phyloP scores from a whole-genome alignment of 2,888 invertebrate genomes.

The Diadromus collaris region DNA sequence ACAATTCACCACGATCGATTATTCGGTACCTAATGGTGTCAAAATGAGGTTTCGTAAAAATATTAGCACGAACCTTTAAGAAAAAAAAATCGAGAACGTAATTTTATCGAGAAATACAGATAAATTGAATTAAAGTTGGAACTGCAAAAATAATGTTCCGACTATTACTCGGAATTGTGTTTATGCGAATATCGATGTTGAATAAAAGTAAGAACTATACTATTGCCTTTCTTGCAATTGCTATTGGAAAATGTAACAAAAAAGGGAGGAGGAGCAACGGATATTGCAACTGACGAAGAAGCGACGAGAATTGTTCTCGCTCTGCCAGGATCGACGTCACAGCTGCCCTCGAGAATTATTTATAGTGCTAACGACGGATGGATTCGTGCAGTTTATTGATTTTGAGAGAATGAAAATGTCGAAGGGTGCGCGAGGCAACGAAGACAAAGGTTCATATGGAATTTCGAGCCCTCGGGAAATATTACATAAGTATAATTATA shows the following conservation, averaged over 20 bases:
- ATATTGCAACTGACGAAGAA: slow-evolving; percentile 27
- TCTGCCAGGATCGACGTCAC: slow-evolving; percentile 49
- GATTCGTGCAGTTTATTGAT: slow-evolving; percentile 50
- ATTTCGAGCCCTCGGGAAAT: neutral
- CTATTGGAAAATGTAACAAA: neutral
- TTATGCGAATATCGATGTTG: neutral
- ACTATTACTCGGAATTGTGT: neutral
- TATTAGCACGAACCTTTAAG: no score
- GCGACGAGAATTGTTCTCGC: slow-evolving; percentile 30
- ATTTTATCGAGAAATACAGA: no score
- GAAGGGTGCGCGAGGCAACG: slow-evolving; percentile 6
- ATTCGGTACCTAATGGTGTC: no score
- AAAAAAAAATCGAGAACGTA: no score
- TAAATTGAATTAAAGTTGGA: neutral
- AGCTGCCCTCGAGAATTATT: slow-evolving; percentile 52
- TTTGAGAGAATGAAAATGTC: slow-evolving; percentile 45
- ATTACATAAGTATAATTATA: neutral
- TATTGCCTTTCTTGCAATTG: neutral
- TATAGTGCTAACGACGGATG: slow-evolving; percentile 44
- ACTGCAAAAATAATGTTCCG: neutral
- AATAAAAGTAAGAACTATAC: neutral
- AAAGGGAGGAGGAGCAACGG: neutral
- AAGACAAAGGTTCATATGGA: neutral
- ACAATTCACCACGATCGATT: no score
- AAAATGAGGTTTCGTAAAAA: no score